Conservation (phyloP, 2,888 invertebrate species). For the Eristalis pertinax region DNA sequence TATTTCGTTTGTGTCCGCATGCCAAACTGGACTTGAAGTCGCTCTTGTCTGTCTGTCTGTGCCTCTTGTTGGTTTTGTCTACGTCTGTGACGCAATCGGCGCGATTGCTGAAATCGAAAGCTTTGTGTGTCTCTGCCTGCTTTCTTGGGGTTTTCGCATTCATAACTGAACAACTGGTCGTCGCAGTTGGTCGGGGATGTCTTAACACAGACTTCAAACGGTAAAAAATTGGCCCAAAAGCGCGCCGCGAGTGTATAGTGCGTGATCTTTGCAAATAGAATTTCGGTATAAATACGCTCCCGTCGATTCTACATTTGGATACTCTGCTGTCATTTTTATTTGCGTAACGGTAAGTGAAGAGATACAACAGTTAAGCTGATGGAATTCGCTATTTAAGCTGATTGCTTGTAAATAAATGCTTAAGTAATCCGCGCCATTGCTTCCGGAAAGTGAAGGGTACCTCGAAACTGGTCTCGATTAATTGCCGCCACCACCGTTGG, state of each 20-base stretch:
- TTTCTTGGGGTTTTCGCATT: constrained; percentile 38
- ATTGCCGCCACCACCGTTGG: neutral
- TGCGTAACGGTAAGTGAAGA: constrained; percentile 22
- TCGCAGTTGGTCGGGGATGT: constrained; percentile 33
- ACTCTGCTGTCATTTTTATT: neutral
- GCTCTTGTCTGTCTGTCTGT: neutral
- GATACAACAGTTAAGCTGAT: neutral
- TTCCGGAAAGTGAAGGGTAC: constrained; percentile 50
- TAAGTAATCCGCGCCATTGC: constrained; percentile 3
- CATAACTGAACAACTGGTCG: constrained; percentile 39
- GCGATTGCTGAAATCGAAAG: constrained; percentile 63
- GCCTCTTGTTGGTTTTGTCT: constrained; percentile 26
- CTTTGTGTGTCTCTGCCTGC: constrained; percentile 47
- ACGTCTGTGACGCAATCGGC: constrained; percentile 54
- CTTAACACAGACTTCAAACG: constrained; percentile 38
- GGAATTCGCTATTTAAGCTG: neutral
- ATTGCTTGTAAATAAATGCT: neutral
- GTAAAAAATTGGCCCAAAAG: constrained; percentile 28
- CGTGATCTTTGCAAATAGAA: neutral
- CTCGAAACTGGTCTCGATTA: constrained; percentile 13
- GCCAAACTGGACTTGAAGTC: constrained; percentile 43
- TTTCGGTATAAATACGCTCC: neutral
- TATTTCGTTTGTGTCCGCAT: constrained; percentile 63
- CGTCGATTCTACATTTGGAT: neutral
- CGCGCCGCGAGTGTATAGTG: constrained; percentile 25